phyloP scores from a whole-genome alignment of 2,113 vertebrate species.

The Upupa epops region DNA sequence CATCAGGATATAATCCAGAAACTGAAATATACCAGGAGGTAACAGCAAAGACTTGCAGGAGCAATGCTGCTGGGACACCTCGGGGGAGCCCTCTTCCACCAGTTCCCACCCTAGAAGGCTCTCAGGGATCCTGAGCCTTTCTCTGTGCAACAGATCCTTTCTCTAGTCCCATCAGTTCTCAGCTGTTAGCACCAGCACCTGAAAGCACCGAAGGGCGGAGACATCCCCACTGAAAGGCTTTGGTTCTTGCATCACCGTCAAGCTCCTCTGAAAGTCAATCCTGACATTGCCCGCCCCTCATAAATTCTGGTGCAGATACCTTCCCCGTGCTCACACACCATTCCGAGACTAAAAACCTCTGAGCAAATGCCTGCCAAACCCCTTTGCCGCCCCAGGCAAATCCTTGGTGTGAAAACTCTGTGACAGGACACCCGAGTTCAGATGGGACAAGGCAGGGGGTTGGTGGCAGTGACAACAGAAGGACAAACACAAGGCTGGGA shows the following conservation, averaged over 20 bases:
- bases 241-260: not conserved
- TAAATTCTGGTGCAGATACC: not conserved
- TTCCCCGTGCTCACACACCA: not conserved
- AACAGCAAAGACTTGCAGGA: not conserved
- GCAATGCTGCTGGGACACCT: not conserved
- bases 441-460: not conserved
- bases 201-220: not conserved
- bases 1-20: not conserved
- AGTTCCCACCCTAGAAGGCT: not conserved
- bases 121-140: not conserved
- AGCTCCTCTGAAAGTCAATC: not conserved
- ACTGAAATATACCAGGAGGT: not conserved
- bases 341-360: not conserved
- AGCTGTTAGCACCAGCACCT: not conserved
- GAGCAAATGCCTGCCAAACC: too few relatives aligned
- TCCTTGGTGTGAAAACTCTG: not conserved
- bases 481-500: not conserved
- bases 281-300: not conserved
- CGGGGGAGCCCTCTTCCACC: fast-evolving
- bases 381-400: too few relatives aligned
- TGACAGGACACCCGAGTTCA: not conserved
- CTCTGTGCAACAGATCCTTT: not conserved
- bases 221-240: not conserved
- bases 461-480: not conserved
- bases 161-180: not conserved